Evolutionary conservation across 2,888 invertebrate genomes (phyloP).

Genomic region (Tetragonisca angustula): DNA sequence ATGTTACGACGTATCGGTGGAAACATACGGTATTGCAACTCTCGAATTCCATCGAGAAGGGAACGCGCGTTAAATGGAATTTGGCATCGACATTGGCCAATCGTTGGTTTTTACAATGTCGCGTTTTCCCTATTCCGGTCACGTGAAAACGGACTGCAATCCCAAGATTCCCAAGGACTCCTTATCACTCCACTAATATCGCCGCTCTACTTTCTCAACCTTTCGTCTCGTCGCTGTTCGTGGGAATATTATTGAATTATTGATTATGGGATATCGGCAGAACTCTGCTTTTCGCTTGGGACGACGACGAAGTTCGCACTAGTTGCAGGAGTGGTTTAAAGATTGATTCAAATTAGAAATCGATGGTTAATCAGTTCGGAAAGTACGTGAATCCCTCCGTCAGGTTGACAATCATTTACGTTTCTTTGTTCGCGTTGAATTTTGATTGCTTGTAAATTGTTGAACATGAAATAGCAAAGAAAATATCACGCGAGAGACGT

Average conservation of each 20-base stretch:
- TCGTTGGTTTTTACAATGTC: constrained; percentile 4
- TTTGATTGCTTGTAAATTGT: no score
- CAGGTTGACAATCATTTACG: not conserved
- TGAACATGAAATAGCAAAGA: no score
- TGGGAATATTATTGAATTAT: constrained; percentile 17
- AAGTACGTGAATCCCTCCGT: not conserved
- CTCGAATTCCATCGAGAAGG: constrained; percentile 15
- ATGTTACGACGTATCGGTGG: not conserved
- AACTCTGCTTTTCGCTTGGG: not conserved
- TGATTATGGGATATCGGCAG: not conserved
- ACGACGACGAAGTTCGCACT: not conserved
- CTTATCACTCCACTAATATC: not conserved
- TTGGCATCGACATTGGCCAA: constrained; percentile 9
- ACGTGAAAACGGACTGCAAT: constrained; percentile 1
- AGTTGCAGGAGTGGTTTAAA: not conserved
- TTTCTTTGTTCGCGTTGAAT: not conserved
- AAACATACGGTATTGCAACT: constrained; percentile 2
- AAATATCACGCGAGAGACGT: no score
- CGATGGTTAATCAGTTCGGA: not conserved
- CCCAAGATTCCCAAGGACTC: constrained; percentile 1
- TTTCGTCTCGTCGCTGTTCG: not conserved
- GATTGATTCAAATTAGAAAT: not conserved
- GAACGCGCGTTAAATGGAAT: constrained; percentile 13
- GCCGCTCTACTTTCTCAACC: constrained; percentile 11
- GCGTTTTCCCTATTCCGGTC: constrained; percentile 16